Base-by-base conservation (phyloP, 2,888 invertebrate species). In the Epinotia demarniana region DNA sequence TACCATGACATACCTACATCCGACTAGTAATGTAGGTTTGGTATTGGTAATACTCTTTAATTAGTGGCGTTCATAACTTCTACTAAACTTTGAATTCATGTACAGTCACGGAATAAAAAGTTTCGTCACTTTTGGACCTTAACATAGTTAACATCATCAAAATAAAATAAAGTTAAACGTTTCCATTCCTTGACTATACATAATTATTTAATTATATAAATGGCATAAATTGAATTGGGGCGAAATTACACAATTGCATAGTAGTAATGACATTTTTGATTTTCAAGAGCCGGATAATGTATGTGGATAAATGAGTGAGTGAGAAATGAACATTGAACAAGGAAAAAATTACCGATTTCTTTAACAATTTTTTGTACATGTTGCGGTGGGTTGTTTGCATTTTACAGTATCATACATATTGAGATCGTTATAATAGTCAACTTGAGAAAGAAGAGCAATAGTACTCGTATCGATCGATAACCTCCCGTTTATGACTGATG, bases 401-500 rank as follows among this genome's bases (percentile, higher is more conserved):
- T 69, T 69, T 63, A 23, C 23, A 69, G 46, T 49, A 69, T 63
- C 39, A 61, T 53, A 61, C 13, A 43, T 61, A 43, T 18, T 72
- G 64, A 55, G 62, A 46, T 71, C 43, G 55, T 64, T 43, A 27
- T 57, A 46, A 64, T 57, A 66, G 39, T 16, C 46, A 43, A 69
- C 58, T 69, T 58, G n/a, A 53, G 27, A 69, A 23, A 43, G 43
- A 55, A 46, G 19, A 67, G 60, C 49, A 57, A 69, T 33, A 27
- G 63, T 57, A 63, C 69, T 70, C 49, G 63, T 58, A 49, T 64
- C 18, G 33, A 63, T 64, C 18, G 33, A 63, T 64, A 70, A 74
- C 79, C 85, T 86, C 83, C 86, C 84, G 80, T 85, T 86, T 80
- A 78, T 82, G 85, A 82, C 68, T 78, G 83, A 84, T 86, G 86